phyloP scores from a whole-genome alignment of 2,113 vertebrate species.

The Otus sunia region DNA sequence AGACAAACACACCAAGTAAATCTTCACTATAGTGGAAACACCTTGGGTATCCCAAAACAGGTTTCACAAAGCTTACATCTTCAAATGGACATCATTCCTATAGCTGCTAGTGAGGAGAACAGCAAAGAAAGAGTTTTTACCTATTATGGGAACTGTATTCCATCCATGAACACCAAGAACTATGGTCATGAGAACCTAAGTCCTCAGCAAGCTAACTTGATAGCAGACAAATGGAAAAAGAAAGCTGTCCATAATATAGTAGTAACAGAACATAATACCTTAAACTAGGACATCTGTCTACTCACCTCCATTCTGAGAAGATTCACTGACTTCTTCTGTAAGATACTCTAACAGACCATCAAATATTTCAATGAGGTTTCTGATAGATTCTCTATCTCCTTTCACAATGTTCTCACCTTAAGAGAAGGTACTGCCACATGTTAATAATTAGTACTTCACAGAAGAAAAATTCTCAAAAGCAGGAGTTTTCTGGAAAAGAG shows the following conservation, averaged over 20 bases:
- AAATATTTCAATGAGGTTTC: conserved; percentile 95
- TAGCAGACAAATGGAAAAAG: not conserved
- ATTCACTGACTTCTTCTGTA: conserved; percentile 85
- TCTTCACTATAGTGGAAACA: not conserved
- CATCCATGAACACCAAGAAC: not conserved
- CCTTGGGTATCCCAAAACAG: not conserved
- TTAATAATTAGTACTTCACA: not conserved
- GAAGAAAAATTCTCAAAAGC: not conserved
- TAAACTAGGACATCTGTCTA: not conserved
- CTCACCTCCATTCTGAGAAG: conserved; percentile 80
- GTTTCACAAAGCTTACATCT: not conserved
- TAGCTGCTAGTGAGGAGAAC: not conserved
- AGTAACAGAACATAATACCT: not conserved
- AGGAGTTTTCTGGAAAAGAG: not conserved
- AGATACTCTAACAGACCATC: conserved; percentile 96
- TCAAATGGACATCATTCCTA: not conserved
- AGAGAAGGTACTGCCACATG: not conserved
- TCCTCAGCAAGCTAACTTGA: not conserved
- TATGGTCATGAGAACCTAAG: not conserved
- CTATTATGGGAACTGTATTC: not conserved
- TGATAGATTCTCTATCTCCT: conserved; percentile 87
- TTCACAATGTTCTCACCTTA: conserved; percentile 93
- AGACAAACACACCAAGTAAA: not conserved
- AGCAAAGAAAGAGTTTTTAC: not conserved
- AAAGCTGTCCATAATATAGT: not conserved